Percentiles rank a stretch among this genome's conserved stretches.
Conservation (phyloP, 1,140 invertebrate genomes). For the Bombus vancouverensis region DNA sequence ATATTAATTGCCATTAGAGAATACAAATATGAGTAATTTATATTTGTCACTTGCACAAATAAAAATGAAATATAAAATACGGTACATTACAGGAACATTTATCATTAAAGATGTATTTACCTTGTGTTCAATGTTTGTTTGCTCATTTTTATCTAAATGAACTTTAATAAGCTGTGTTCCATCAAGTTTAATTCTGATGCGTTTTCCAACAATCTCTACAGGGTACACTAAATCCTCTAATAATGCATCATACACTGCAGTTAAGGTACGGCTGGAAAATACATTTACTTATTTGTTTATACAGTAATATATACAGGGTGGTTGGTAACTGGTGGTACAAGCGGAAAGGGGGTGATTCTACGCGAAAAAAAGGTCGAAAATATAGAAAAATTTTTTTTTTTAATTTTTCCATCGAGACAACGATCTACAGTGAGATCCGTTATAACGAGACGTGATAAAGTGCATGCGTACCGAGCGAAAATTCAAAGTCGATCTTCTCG, state of each 20-base stretch:
- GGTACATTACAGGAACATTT: background rate
- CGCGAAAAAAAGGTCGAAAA: no score
- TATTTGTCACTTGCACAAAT: background rate
- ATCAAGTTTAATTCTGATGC: constrained; percentile 97
- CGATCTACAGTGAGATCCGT: no score
- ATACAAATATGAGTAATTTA: background rate
- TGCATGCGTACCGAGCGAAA: no score
- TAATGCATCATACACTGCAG: constrained; percentile 98
- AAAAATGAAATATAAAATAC: background rate
- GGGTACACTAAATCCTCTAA: constrained; percentile 99
- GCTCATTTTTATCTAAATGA: constrained; percentile 98
- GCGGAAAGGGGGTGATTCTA: no score
- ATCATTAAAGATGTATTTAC: constrained; percentile 82
- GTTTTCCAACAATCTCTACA: constrained; percentile 99
- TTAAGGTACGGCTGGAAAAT: constrained; percentile 92
- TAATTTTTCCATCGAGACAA: no score
- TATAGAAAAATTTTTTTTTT: no score
- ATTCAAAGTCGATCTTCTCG: no score
- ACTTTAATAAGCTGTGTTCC: constrained; percentile 98
- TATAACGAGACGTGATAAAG: no score
- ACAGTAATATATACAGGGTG: background rate
- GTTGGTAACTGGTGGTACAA: no score
- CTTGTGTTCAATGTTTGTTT: constrained; percentile 99
- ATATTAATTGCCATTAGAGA: background rate
- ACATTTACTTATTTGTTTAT: background rate